phyloP scores from a whole-genome alignment of 2,113 vertebrate species.

The Prinia subflava region DNA sequence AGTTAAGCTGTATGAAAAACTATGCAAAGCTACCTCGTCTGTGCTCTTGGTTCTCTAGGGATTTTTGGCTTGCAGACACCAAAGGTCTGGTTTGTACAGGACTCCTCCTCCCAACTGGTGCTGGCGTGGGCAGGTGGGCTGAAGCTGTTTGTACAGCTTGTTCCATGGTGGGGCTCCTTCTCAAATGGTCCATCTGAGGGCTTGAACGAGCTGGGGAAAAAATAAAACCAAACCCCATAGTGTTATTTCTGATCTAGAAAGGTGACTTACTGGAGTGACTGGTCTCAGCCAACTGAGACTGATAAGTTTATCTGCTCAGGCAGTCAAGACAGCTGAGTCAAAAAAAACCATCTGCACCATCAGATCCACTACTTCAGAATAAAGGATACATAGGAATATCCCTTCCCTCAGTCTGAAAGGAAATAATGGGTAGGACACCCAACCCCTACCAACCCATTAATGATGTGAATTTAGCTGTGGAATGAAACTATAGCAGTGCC shows the following conservation, averaged over 20 bases:
- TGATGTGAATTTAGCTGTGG: not conserved
- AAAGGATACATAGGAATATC: constrained; percentile 15
- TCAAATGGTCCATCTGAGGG: constrained; percentile 82
- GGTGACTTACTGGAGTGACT: not conserved
- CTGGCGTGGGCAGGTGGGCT: constrained; percentile 72
- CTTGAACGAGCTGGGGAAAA: constrained; percentile 80
- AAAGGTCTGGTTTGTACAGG: constrained; percentile 75
- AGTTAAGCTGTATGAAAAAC: not conserved
- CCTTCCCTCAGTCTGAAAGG: not conserved
- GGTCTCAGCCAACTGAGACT: constrained; percentile 21
- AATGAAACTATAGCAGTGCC: not conserved
- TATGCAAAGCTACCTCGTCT: constrained; percentile 78
- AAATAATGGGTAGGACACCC: not conserved
- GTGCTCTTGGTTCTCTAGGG: constrained; percentile 85
- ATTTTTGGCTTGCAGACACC: constrained; percentile 80
- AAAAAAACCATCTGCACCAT: constrained; percentile 27
- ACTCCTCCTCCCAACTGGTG: constrained; percentile 82
- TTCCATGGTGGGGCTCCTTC: constrained; percentile 83
- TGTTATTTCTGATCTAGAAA: constrained; percentile 13
- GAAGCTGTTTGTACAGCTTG: constrained; percentile 81
- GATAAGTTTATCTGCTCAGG: constrained; percentile 1
- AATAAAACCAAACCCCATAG: not conserved
- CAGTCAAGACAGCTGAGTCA: not conserved
- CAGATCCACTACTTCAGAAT: constrained; percentile 48
- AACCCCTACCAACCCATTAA: not conserved